Evolutionary conservation across 2,888 invertebrate genomes (phyloP), one percentile per base, ranked within the genome.

Genomic region (Tridacna gigas): DNA sequence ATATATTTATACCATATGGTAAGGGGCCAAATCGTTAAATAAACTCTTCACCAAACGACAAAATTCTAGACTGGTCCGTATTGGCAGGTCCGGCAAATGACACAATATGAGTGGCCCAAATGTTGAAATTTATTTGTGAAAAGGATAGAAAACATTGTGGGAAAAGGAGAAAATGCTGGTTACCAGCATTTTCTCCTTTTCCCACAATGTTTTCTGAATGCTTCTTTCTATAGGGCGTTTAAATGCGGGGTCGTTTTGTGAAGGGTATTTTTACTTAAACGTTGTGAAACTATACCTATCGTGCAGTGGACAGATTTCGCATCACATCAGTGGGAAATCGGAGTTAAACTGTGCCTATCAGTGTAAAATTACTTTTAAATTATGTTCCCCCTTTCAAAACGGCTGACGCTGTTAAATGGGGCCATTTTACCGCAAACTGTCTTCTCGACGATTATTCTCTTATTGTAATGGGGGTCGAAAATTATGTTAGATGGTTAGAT

Each of bases 361-460:
- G n/a, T 11, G 67, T 37, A 67, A 45, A 67, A 67, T 67, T 67
- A 67, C 45, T 26, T 67, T 67, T 45, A 67, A 67, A 67, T 67
- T 67, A 37, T 37, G 67, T 67, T 26, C 15, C n/a, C 47, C 37
- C n/a, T 45, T 67, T 45, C 11, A 67, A n/a, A 37, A 65, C 25
- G n/a, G 67, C 37, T 67, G 47, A n/a, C 67, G 37, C 37, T 45
- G 67, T 63, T 63, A 37, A 45, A 63, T 22, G 25, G 22, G 25
- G 22, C 25, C 13, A 63, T 56, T 56, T 9, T 56, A 15, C 1
- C 56, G 56, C 15, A 56, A 56, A 56, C 56, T 56, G 56, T 56
- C 20, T 25, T 25, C 22, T 1, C n/a, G 15, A 13, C 11, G 13
- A 63, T 25, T 22, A 63, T 63, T 9, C n/a, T 13, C 2, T 63